These are phyloP conservation scores for Gephyroberyx darwinii DNA, from an alignment of 2,797 vertebrate species.

Conservation along the genomic window DNA sequence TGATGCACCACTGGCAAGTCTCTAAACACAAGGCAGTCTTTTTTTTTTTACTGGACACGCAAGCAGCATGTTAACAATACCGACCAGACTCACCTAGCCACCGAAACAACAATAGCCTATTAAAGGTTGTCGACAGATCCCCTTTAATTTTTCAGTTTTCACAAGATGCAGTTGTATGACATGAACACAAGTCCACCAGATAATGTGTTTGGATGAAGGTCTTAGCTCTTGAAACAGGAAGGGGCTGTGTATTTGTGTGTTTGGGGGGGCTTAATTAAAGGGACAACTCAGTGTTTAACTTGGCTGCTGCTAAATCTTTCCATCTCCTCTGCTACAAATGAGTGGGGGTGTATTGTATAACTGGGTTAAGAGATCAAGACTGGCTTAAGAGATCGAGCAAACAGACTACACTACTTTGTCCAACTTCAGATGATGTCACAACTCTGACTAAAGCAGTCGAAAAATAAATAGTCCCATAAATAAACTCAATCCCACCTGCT, in stretches of 20 bases:
- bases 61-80: neutral
- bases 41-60: conserved; percentile 20
- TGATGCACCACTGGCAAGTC: conserved; percentile 62
- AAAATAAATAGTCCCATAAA: neutral
- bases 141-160: neutral
- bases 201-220: conserved; percentile 19
- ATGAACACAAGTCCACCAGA: neutral
- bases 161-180: neutral
- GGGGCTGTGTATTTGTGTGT: conserved; percentile 33
- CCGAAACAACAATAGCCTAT: conserved; percentile 5
- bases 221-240: conserved; percentile 26
- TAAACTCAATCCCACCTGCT: neutral
- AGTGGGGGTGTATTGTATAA: conserved; percentile 60
- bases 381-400: conserved; percentile 15
- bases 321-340: conserved; percentile 50
- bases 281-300: conserved; percentile 54
- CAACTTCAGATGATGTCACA: neutral
- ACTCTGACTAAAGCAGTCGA: neutral
- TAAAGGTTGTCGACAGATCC: conserved; percentile 5
- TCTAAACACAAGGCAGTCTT: conserved; percentile 54
- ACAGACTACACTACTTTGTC: conserved; percentile 8
- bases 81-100: neutral
- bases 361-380: conserved; percentile 66
- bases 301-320: conserved; percentile 59
- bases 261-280: conserved; percentile 45